phyloP scores from a whole-genome alignment of 2,888 invertebrate species.

The Dynastes tityus region DNA sequence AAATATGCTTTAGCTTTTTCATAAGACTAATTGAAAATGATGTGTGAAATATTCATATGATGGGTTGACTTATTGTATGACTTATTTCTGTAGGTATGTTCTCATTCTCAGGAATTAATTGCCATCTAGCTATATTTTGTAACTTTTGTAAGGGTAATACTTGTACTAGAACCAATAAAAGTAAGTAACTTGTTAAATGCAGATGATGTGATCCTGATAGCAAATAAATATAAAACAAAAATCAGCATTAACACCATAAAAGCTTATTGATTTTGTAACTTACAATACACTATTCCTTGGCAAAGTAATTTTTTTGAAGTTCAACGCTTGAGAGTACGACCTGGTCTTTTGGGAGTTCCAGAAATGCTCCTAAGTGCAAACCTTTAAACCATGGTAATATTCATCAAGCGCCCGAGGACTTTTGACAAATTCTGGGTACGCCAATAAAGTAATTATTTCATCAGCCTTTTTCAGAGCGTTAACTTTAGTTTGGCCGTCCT shows the following conservation, averaged over 20 bases:
- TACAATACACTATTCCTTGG: slow-evolving; percentile 61
- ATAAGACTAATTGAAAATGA: too few relatives aligned
- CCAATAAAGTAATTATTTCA: slow-evolving; percentile 68
- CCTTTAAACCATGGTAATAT: slow-evolving; percentile 66
- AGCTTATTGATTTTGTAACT: slow-evolving; percentile 34
- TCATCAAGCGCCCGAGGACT: slow-evolving; percentile 60
- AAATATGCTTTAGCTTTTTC: too few relatives aligned
- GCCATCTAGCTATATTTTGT: too few relatives aligned
- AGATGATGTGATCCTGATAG: too few relatives aligned
- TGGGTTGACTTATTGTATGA: too few relatives aligned
- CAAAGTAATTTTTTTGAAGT: slow-evolving; percentile 62
- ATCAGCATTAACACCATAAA: not conserved
- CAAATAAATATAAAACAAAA: not conserved
- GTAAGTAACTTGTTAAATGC: too few relatives aligned
- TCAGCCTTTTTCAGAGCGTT: slow-evolving; percentile 71
- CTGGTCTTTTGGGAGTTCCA: slow-evolving; percentile 65
- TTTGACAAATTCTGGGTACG: slow-evolving; percentile 64
- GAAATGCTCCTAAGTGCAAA: slow-evolving; percentile 67
- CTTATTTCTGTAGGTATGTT: too few relatives aligned
- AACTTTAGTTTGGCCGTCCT: slow-evolving; percentile 71
- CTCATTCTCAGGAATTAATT: too few relatives aligned
- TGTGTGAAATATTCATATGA: too few relatives aligned
- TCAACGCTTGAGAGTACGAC: slow-evolving; percentile 65
- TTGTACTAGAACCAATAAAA: too few relatives aligned
- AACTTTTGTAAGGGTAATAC: too few relatives aligned